These are phyloP conservation scores for Triops cancriformis DNA, from an alignment of 1,140 invertebrate species.

Conservation along the genomic window DNA sequence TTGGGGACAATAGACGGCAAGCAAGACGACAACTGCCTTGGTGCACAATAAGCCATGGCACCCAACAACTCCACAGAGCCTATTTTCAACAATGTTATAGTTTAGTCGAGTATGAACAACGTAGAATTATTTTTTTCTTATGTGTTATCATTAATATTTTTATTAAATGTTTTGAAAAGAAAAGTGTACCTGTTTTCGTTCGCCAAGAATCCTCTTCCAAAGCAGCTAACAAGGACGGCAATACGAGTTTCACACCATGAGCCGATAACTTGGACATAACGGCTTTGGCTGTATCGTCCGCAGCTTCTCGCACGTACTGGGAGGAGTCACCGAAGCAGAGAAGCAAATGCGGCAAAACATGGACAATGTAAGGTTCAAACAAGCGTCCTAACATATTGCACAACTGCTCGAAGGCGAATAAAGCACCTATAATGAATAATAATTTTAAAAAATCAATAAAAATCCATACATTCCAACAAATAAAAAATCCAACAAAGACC, in stretches of 20 bases:
- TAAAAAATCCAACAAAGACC: too few species aligned
- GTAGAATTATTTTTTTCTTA: neutral
- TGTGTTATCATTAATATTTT: neutral
- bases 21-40: constrained; percentile 95
- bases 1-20: constrained; percentile 98
- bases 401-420: constrained; percentile 96
- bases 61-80: constrained; percentile 93
- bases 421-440: too few species aligned
- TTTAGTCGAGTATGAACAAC: too few species aligned
- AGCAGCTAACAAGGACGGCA: constrained; percentile 80
- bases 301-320: constrained; percentile 81
- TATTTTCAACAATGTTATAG: too few species aligned
- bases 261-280: constrained; percentile 88
- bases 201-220: constrained; percentile 97
- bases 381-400: constrained; percentile 88
- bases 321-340: constrained; percentile 92
- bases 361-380: constrained; percentile 98
- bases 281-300: constrained; percentile 87
- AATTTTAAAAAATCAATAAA: too few species aligned
- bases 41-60: constrained; percentile 96
- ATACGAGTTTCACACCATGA: constrained; percentile 92
- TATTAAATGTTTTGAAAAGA: too few species aligned
- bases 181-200: constrained; percentile 75
- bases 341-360: constrained; percentile 88
- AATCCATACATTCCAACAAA: too few species aligned